Evolutionary conservation across 1,140 invertebrate genomes (phyloP), one percentile per base, ranked within the genome.

Genomic region (Saccostrea echinata): DNA sequence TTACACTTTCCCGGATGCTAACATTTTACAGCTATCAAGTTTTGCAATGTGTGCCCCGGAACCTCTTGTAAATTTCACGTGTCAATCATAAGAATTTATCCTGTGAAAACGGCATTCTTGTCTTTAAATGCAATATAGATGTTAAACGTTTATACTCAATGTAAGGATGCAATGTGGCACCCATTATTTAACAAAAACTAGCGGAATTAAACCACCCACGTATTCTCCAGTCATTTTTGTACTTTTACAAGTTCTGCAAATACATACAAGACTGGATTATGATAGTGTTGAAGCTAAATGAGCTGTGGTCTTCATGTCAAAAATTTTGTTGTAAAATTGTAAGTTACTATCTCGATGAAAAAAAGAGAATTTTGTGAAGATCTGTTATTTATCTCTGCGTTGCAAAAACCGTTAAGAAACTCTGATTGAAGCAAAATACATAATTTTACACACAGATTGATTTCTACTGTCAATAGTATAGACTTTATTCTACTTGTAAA

Each of bases 21-120:
- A 76, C 27, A 30, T 33, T 76, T 76, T 76, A 76, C 13, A 16
- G 68, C 68, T 76, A 76, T 76, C 68, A 76, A 76, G 27, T 76
- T 76, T 76, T 76, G 68, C 68, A 76, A 76, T 76, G 68, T 76
- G 68, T 16, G 68, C 68, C 12, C 55, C 68, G 68, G 27, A 76
- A 76, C 68, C 27, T 76, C 68, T 76, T 76, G 68, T 76, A 76
- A 64, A 76, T 76, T 76, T 76, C 68, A 76, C 68, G 68, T 76
- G 68, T 76, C 68, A 76, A 76, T 76, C 68, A 76, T 33, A 76
- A 27, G 68, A 27, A 30, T 76, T 16, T 76, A 76, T 30, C 27
- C 68, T 76, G 24, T 33, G 68, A 76, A 33, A 76, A 76, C 24
- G 33, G 30, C 68, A 27, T 27, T 27, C 11, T 24, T 33, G 68